phyloP scores from a whole-genome alignment of 64 coral and sea anemone genomes.

The Montipora capricornis region DNA sequence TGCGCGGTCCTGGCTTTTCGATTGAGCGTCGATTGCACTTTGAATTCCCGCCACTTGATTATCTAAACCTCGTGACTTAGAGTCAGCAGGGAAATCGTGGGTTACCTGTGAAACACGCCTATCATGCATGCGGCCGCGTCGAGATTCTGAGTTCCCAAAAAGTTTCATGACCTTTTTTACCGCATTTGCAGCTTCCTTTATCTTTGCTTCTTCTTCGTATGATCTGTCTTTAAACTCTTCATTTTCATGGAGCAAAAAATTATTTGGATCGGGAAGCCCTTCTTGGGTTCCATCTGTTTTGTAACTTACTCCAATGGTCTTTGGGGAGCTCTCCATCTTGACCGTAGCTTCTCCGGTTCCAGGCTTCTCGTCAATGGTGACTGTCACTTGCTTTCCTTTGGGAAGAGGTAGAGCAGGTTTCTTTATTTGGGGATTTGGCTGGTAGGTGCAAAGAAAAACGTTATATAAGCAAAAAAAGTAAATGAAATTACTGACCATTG shows the following conservation, averaged over 20 bases:
- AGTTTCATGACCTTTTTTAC: conserved; percentile 41
- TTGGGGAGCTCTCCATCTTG: neutral
- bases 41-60: conserved; percentile 37
- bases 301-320: neutral
- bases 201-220: conserved; percentile 36
- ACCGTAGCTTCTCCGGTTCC: neutral
- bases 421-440: neutral
- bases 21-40: neutral
- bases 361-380: conserved; percentile 18
- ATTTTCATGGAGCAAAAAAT: neutral
- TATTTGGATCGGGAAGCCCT: neutral
- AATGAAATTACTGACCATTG: neutral
- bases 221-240: neutral
- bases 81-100: neutral
- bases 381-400: conserved; percentile 7
- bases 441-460: neutral
- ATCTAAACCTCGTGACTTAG: conserved; percentile 4
- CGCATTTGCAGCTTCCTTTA: neutral
- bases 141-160: neutral
- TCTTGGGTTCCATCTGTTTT: neutral
- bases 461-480: neutral
- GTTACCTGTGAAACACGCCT: neutral
- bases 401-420: neutral
- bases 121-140: neutral
- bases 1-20: conserved; percentile 7